A percentile compares a stretch with the other conserved stretches of the same genome.
Conservation (phyloP, 2,113 vertebrate genomes). For the Chlorocebus sabaeus region DNA sequence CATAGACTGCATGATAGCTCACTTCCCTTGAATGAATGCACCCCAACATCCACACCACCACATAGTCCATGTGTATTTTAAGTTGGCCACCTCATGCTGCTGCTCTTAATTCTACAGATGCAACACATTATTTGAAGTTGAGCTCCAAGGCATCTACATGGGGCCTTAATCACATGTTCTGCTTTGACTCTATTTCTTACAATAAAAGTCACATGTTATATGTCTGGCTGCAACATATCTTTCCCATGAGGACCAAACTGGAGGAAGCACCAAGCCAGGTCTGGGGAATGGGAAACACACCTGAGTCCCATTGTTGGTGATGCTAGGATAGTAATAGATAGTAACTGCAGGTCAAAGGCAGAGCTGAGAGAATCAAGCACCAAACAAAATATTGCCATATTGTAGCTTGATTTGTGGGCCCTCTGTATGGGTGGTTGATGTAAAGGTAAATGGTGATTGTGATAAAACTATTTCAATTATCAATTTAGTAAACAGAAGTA, state of each 20-base stretch:
- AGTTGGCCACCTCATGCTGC: background rate
- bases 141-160: background rate
- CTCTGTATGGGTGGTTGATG: background rate
- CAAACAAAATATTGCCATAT: background rate
- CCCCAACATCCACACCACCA: background rate
- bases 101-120: background rate
- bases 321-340: background rate
- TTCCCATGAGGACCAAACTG: background rate
- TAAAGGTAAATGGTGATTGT: background rate
- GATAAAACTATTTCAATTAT: background rate
- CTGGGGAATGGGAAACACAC: background rate
- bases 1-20: too few relatives aligned
- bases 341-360: background rate
- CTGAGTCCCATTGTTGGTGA: background rate
- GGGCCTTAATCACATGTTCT: background rate
- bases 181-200: background rate
- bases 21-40: background rate
- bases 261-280: background rate
- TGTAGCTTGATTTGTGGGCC: background rate
- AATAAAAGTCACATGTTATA: background rate
- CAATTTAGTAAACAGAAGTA: background rate
- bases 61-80: too few relatives aligned
- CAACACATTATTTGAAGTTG: background rate
- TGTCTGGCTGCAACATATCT: background rate
- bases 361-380: background rate